Evolutionary conservation across 2,797 vertebrate genomes (phyloP), one percentile per base, ranked within the genome.

Genomic region (Myoxocephalus aenaeus): DNA sequence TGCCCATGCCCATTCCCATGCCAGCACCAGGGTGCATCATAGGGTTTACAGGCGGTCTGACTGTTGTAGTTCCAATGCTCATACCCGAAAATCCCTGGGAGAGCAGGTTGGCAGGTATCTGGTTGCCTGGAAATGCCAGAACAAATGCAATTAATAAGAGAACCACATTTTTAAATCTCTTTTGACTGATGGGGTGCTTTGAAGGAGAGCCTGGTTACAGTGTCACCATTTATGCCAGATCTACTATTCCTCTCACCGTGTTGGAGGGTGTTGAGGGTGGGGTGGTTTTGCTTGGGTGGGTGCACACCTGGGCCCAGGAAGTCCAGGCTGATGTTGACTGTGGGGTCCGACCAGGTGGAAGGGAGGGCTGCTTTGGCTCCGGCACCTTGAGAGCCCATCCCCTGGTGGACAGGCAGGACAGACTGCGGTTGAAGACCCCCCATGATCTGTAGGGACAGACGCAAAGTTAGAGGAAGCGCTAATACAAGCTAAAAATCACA

Each of bases 321-420:
- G 94, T 99, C 98, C 90, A 99, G 95, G 90, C 95, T 99, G 93
- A 99, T 99, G 95, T 99, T 98, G 87, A 99, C 96, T 25, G 96
- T 96, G 88, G 93, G 96, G 90, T 99, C 97, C 64, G 97, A 98
- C 98, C 98, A 99, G 73, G 98, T 99, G 62, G 97, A 95, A 3
- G 98, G 98, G 83, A 99, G 92, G 40, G 90, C 67, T 42, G 92
- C 93, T 96, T 98, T 98, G 92, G 92, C 93, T 89, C 92, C 90
- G 2, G 93, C 92, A 87, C 95, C 96, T 86, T 95, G 96, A 90
- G 94, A 90, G 86, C 94, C 89, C 87, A 95, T 88, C 89, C 94
- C 95, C 87, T 95, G 96, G 89, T 96, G 93, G 83, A 94, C 82
- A 77, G 95, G 94, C 91, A 96, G 93, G 83, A 94, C 82, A 77